Evolutionary conservation across 2,797 vertebrate genomes (phyloP), one percentile per base, ranked within the genome.

Genomic region (Scyliorhinus canicula): DNA sequence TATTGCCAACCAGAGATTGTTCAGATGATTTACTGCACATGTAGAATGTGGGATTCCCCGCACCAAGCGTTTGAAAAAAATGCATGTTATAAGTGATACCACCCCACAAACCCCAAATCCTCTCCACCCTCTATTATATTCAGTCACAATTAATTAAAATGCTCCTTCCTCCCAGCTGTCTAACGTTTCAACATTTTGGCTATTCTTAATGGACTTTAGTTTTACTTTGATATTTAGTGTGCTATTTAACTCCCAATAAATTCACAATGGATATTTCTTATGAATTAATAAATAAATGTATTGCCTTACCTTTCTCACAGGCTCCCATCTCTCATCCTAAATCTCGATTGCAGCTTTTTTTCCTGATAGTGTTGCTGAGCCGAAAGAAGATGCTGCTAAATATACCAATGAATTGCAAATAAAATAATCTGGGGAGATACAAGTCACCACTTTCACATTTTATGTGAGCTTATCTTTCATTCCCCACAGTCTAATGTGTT

Each of bases 251-350:
- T 69, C 31, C 28, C 28, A 50, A 55, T 52, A n/a, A 19, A 74
- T 94, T 19, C 67, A 55, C 28, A 50, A 94, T 74, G 47, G 52
- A 74, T 14, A 1, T 55, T n/a, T 69, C 67, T 8, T 94, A 35
- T 71, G 74, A 94, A 52, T 94, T 69, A 94, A 55, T 94, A 50
- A 94, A 69, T 74, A 52, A 94, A 94, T 94, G 3, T 7, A 50
- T 94, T 94, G 93, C 93, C 88, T 91, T 91, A 94, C 93, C 93
- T 52, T 94, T 67, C n/a, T 50, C 67, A 94, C 47, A 50, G 44
- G 55, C 67, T 94, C 65, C 40, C 65, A 94, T 94, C 65, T 71
- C 67, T 94, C 93, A 94, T 94, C 93, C 93, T 94, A 94, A 11
- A 55, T 74, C 67, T 71, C 50, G 28, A 74, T 12, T n/a, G 67